These are phyloP conservation scores for Hyperopisus bebe DNA, from an alignment of 2,113 vertebrate species.

Conservation along the genomic window DNA sequence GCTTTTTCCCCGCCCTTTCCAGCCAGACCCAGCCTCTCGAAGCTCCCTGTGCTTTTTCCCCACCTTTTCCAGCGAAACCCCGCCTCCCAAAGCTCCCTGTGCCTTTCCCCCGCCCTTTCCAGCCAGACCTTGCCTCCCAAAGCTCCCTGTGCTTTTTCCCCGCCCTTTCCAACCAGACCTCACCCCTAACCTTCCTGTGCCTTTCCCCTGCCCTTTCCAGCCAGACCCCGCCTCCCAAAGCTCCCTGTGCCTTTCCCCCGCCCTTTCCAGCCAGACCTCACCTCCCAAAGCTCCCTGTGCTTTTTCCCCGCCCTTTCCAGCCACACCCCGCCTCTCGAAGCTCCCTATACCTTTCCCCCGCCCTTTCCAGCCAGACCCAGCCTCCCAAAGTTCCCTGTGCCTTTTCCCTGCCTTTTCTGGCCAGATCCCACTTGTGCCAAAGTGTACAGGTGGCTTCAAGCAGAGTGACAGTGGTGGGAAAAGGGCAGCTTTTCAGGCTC, in stretches of 20 bases:
- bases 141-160: too few species aligned
- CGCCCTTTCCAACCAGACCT: too few species aligned
- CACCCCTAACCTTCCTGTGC: too few species aligned
- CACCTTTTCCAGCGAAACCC: too few species aligned
- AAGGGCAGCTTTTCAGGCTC: not conserved
- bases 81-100: too few species aligned
- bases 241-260: not conserved
- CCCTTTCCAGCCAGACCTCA: not conserved
- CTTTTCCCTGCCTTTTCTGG: too few species aligned
- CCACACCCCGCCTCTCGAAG: not conserved
- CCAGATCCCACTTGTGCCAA: not conserved
- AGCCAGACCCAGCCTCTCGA: too few species aligned
- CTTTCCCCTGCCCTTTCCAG: too few species aligned
- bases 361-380: not conserved
- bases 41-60: too few species aligned
- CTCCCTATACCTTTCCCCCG: not conserved
- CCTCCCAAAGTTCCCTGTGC: slow-evolving; percentile 3
- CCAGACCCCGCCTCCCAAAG: not conserved
- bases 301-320: not conserved
- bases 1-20: too few species aligned
- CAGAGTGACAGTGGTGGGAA: not conserved
- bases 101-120: too few species aligned
- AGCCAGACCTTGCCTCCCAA: too few species aligned
- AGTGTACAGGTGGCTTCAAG: not conserved
- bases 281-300: not conserved